Percentiles rank a stretch among this genome's conserved stretches.
These are phyloP conservation scores for Poecilus cupreus DNA, from an alignment of 2,888 invertebrate species.

Conservation along the genomic window DNA sequence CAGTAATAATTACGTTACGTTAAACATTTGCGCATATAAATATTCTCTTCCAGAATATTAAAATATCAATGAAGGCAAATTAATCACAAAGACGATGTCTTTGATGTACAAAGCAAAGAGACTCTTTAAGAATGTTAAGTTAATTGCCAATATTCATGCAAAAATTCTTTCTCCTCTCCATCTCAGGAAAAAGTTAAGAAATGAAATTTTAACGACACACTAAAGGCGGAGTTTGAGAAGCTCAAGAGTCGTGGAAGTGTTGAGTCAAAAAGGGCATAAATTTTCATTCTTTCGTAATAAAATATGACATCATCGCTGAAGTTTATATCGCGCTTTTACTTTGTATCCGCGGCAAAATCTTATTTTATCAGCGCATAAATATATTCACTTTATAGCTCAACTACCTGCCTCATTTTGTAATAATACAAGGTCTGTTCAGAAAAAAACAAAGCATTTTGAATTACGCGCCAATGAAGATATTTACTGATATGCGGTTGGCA, in stretches of 20 bases:
- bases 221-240: conserved; percentile 39
- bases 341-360: conserved; percentile 1
- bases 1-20: conserved; percentile 6
- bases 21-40: conserved; percentile 24
- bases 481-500: no score
- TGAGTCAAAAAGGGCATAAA: conserved; percentile 53
- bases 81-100: conserved; percentile 39
- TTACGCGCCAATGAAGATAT: no score
- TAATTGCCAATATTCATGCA: conserved; percentile 58
- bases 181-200: conserved; percentile 49
- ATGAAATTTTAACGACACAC: conserved; percentile 56
- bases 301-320: conserved; percentile 43
- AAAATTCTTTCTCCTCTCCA: conserved; percentile 46
- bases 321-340: conserved; percentile 37
- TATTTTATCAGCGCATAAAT: not conserved
- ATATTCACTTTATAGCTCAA: not conserved
- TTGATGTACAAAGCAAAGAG: conserved; percentile 15
- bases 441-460: no score
- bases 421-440: no score
- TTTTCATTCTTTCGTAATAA: conserved; percentile 56
- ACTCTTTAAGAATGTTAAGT: conserved; percentile 47
- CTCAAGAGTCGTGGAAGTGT: conserved; percentile 22
- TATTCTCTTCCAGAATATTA: conserved; percentile 30
- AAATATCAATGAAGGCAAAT: conserved; percentile 54
- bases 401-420: not conserved